Evolutionary conservation across 2,888 invertebrate genomes (phyloP).

Genomic region (Hydrotaea cyrtoneurina): DNA sequence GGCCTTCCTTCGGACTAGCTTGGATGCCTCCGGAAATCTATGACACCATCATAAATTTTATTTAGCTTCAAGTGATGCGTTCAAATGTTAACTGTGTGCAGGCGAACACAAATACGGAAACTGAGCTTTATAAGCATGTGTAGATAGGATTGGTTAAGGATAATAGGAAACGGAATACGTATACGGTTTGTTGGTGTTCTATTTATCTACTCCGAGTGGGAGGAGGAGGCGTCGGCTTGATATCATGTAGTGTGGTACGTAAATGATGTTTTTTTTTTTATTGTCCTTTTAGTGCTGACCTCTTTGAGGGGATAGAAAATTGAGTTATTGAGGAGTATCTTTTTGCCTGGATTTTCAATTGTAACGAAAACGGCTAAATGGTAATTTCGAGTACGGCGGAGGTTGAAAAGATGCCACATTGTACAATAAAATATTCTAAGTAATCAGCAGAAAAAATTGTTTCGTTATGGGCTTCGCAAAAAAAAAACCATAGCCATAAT

Average conservation of each 20-base stretch:
- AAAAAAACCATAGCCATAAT: too few species aligned
- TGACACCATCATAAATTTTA: constrained; percentile 40
- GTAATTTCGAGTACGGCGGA: too few species aligned
- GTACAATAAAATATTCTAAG: too few species aligned
- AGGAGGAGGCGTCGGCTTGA: too few species aligned
- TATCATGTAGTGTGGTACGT: background rate
- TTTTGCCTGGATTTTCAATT: background rate
- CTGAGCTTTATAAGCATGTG: background rate
- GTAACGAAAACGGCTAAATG: background rate
- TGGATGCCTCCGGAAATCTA: constrained; percentile 13
- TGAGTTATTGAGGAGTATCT: background rate
- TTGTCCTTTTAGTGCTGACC: background rate
- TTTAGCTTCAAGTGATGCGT: constrained; percentile 21
- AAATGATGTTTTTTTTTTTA: background rate
- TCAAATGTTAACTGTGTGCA: constrained; percentile 1
- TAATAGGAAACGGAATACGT: background rate
- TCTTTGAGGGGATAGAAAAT: background rate
- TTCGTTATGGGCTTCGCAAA: too few species aligned
- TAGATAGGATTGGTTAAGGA: too few species aligned
- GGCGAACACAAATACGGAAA: background rate
- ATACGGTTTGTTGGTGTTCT: background rate
- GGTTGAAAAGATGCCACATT: too few species aligned
- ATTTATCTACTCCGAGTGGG: background rate
- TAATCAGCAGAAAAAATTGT: too few species aligned
- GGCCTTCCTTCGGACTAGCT: background rate